Conservation (phyloP, 1,140 invertebrate genomes). For the Drosophila truncata region DNA sequence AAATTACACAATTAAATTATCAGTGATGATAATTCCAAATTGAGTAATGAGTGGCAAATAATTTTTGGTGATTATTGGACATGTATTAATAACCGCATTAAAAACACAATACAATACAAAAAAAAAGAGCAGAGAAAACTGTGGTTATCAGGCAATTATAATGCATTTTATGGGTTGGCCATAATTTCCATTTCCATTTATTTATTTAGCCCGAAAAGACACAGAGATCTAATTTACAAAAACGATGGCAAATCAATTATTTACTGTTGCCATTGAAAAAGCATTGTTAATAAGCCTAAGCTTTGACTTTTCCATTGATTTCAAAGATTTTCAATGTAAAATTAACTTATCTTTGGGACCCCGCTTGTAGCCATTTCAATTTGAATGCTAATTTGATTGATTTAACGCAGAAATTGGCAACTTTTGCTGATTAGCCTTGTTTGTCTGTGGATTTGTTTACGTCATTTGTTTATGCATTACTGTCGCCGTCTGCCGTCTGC, state of each 20-base stretch:
- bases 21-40: conserved; percentile 9
- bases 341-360: not conserved
- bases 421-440: conserved; percentile 36
- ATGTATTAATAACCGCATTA: conserved; percentile 3
- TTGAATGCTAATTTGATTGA: conserved; percentile 45
- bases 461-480: conserved; percentile 9
- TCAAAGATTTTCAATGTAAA: not conserved
- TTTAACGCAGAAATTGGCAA: conserved; percentile 25
- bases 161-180: not conserved
- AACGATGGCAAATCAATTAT: conserved; percentile 3
- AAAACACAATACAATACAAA: not conserved
- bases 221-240: not conserved
- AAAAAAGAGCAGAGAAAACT: not conserved
- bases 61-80: conserved; percentile 10
- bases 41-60: conserved; percentile 3
- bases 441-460: conserved; percentile 21
- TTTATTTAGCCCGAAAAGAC: conserved; percentile 2
- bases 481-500: conserved; percentile 3
- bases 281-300: no score
- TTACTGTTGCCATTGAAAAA: not conserved
- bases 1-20: conserved; percentile 31
- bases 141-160: conserved; percentile 3
- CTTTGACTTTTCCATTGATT: not conserved
- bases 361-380: conserved; percentile 25
- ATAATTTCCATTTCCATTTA: conserved; percentile 7